phyloP scores from a whole-genome alignment of 2,113 vertebrate species.

The Amblyornis subalaris region DNA sequence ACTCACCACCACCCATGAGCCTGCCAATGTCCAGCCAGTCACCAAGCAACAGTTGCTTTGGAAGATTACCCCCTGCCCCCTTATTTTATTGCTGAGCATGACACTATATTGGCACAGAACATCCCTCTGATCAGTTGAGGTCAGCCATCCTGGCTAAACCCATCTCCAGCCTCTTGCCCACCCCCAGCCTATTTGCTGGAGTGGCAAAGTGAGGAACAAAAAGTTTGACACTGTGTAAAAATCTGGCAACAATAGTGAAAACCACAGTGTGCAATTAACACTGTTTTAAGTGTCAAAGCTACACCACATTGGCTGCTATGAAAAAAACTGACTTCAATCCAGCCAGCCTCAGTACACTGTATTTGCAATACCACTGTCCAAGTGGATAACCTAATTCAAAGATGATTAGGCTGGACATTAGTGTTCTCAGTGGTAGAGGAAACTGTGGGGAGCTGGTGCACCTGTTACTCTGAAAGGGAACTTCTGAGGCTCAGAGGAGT shows the following conservation, averaged over 20 bases:
- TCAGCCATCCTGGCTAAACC: not conserved
- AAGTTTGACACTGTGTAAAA: not conserved
- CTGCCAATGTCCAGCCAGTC: not conserved
- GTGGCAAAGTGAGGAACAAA: not conserved
- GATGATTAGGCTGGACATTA: not conserved
- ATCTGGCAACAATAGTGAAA: not conserved
- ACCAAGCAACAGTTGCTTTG: not conserved
- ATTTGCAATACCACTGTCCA: not conserved
- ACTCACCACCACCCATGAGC: not conserved
- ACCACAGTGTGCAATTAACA: fast-evolving
- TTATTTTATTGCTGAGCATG: not conserved
- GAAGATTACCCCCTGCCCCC: not conserved
- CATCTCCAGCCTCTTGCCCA: not conserved
- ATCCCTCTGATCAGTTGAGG: not conserved
- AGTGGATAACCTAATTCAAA: not conserved
- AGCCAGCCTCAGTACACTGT: not conserved
- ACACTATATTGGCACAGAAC: not conserved
- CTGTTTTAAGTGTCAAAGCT: not conserved
- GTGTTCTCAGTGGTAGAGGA: not conserved
- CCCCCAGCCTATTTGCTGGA: not conserved
- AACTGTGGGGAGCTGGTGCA: not conserved
- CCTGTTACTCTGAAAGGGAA: not conserved
- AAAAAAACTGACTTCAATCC: not conserved
- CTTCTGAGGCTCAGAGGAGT: not conserved
- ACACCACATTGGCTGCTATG: not conserved